Conservation (phyloP, 2,113 vertebrate species). For the Piaya cayana region DNA sequence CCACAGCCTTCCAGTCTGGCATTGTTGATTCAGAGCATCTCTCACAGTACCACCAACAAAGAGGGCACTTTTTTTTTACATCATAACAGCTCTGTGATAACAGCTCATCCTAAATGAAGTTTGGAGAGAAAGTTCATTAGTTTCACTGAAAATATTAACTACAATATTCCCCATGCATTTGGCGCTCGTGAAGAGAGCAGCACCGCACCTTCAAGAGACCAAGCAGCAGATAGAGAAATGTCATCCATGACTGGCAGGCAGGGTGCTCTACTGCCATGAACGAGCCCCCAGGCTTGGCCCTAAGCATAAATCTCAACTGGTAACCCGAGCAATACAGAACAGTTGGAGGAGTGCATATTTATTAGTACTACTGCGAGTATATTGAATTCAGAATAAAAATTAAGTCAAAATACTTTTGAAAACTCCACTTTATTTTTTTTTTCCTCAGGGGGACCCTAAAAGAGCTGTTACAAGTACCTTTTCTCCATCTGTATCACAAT, state of each 20-base stretch:
- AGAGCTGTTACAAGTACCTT: not conserved
- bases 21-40: not conserved
- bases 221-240: not conserved
- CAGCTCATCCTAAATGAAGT: not conserved
- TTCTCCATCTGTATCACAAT: not conserved
- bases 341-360: not conserved
- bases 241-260: rapidly evolving
- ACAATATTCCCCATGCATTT: not conserved
- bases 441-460: not conserved
- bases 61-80: not conserved
- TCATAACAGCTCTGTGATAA: not conserved
- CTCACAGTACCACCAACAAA: not conserved
- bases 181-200: not conserved
- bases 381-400: not conserved
- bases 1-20: not conserved
- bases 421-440: not conserved
- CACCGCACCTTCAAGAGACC: not conserved
- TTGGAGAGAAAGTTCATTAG: not conserved
- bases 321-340: not conserved
- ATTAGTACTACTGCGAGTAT: not conserved
- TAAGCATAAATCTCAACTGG: not conserved
- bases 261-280: not conserved
- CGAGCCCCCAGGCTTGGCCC: not conserved
- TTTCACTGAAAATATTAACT: not conserved
- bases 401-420: not conserved